phyloP scores from a whole-genome alignment of 2,888 invertebrate species.

The Artemia sinica region DNA sequence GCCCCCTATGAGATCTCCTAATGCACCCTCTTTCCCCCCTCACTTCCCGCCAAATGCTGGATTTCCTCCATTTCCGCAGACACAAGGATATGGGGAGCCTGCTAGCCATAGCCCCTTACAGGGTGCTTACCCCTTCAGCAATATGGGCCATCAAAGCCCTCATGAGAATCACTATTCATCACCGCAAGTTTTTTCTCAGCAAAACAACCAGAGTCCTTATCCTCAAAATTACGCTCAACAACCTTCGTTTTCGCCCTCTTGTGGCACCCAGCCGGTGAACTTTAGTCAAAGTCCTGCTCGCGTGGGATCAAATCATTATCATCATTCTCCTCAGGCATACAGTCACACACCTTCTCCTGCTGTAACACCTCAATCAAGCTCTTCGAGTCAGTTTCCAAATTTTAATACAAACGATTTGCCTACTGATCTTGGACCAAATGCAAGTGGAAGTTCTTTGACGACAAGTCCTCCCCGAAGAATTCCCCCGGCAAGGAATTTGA shows the following conservation, averaged over 20 bases:
- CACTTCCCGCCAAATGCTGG: not conserved
- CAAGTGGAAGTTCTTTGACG: conserved; percentile 21
- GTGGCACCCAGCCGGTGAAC: conserved; percentile 12
- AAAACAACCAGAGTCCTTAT: conserved; percentile 10
- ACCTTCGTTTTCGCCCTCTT: conserved; percentile 4
- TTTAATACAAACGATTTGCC: not conserved
- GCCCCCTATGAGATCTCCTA: conserved; percentile 11
- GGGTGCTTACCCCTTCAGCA: not conserved
- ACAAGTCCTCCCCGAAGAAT: conserved; percentile 23
- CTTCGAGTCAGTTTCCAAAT: conserved; percentile 10
- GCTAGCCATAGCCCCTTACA: not conserved
- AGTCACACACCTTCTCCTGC: conserved; percentile 23
- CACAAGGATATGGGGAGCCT: not conserved
- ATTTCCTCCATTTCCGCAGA: not conserved
- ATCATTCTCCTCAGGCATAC: conserved; percentile 14
- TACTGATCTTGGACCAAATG: conserved; percentile 4
- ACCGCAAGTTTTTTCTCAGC: not conserved
- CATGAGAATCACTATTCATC: not conserved
- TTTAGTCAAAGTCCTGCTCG: conserved; percentile 3
- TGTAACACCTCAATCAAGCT: conserved; percentile 21
- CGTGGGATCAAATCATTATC: not conserved
- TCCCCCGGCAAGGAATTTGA: conserved; percentile 22
- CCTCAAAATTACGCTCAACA: conserved; percentile 13
- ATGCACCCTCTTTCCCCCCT: not conserved
- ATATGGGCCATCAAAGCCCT: not conserved